These are phyloP conservation scores for Hippoglossus hippoglossus DNA, from an alignment of 2,797 vertebrate species.

Conservation along the genomic window DNA sequence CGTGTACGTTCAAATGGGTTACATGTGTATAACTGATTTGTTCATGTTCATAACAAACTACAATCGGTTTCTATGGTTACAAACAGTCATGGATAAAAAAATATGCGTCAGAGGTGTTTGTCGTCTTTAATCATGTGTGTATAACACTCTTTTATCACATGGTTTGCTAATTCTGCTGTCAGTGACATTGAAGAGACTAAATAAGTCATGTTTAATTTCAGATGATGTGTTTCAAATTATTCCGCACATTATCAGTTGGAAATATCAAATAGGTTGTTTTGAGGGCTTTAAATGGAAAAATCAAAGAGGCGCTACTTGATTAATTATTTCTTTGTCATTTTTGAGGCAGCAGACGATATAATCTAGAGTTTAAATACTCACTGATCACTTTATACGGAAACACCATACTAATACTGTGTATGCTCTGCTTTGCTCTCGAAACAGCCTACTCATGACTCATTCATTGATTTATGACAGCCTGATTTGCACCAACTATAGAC, in stretches of 20 bases:
- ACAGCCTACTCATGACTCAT: neutral
- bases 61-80: conserved; percentile 8
- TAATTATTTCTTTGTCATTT: no score
- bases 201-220: neutral
- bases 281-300: neutral
- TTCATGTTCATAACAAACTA: neutral
- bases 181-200: neutral
- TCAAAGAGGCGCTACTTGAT: neutral
- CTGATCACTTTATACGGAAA: neutral
- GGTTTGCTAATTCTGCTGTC: neutral
- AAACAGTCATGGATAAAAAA: conserved; percentile 8
- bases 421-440: neutral
- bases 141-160: neutral
- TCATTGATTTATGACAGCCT: neutral
- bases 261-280: neutral
- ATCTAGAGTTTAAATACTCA: neutral
- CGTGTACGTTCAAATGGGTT: no score
- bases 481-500: no score
- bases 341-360: no score
- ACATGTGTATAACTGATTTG: neutral
- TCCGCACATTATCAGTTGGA: neutral
- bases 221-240: neutral
- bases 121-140: neutral
- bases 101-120: neutral
- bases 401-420: neutral